These are phyloP conservation scores for Cabera pusaria DNA, from an alignment of 2,888 invertebrate species.

Conservation along the genomic window DNA sequence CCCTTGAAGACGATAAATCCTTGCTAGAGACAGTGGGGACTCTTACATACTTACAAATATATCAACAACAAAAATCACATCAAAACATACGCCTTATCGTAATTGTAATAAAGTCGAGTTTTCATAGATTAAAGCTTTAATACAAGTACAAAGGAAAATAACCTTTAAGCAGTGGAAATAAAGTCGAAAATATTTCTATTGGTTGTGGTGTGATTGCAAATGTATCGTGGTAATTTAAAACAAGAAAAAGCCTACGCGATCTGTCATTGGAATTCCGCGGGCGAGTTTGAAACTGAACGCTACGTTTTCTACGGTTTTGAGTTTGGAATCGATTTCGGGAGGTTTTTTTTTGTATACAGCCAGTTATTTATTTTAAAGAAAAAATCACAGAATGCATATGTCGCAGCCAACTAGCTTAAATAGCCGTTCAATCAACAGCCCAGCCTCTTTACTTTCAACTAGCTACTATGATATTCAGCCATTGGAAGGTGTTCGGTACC, in stretches of 20 bases:
- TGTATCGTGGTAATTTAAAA: constrained; percentile 49
- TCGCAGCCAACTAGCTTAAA: too few species aligned
- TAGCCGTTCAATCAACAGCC: too few species aligned
- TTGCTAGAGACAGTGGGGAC: constrained; percentile 77
- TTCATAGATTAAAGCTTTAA: too few species aligned
- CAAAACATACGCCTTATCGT: too few species aligned
- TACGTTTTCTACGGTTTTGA: constrained; percentile 70
- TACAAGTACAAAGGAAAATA: too few species aligned
- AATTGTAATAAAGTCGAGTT: too few species aligned
- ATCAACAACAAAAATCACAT: not conserved
- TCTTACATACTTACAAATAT: constrained; percentile 51
- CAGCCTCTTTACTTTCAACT: too few species aligned
- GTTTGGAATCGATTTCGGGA: constrained; percentile 51
- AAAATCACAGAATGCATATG: too few species aligned
- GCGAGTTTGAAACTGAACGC: constrained; percentile 63
- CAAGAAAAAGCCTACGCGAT: constrained; percentile 80
- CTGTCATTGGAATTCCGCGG: constrained; percentile 82
- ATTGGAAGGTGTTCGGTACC: too few species aligned
- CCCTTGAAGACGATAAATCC: constrained; percentile 81
- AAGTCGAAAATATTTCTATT: constrained; percentile 13
- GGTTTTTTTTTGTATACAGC: constrained; percentile 8
- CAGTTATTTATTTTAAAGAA: constrained; percentile 1
- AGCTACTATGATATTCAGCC: too few species aligned
- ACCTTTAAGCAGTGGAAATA: constrained; percentile 1
- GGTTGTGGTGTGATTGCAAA: constrained; percentile 22